Percentiles rank a stretch among this genome's conserved stretches.
Conservation (phyloP, 2,888 invertebrate species). For the Caenorhabditis macrosperma region DNA sequence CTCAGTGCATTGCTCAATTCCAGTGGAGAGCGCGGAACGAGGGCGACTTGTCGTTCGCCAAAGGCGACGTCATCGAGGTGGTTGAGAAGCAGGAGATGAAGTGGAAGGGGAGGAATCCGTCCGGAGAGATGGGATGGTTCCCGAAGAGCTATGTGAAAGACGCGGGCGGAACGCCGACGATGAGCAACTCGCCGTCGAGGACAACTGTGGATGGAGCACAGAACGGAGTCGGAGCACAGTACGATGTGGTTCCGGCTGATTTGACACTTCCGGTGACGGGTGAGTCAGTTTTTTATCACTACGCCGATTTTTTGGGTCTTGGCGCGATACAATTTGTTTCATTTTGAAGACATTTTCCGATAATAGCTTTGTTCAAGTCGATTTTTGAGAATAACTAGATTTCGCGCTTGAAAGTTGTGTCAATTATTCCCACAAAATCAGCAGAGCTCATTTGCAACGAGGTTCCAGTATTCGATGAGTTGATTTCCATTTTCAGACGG, state of each 20-base stretch:
- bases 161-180: background rate
- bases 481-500: background rate
- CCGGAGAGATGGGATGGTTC: slow-evolving; percentile 79
- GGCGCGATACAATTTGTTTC: no score
- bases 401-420: no score
- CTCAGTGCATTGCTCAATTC: slow-evolving; percentile 80
- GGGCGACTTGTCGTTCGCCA: slow-evolving; percentile 84
- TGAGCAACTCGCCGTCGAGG: slow-evolving; percentile 27
- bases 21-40: slow-evolving; percentile 84
- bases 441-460: no score
- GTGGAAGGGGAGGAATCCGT: slow-evolving; percentile 84
- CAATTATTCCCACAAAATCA: no score
- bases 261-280: background rate
- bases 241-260: slow-evolving; percentile 50
- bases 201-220: background rate
- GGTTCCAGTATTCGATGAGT: no score
- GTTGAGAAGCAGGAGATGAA: slow-evolving; percentile 85
- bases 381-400: no score
- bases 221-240: slow-evolving; percentile 15
- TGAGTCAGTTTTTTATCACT: background rate
- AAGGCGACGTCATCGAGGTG: slow-evolving; percentile 83
- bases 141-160: slow-evolving; percentile 79
- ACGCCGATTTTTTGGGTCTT: background rate
- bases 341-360: no score
- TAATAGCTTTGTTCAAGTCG: no score